Base-by-base conservation (phyloP, 2,888 invertebrate species). In the Pristionchus fissidentatus region DNA sequence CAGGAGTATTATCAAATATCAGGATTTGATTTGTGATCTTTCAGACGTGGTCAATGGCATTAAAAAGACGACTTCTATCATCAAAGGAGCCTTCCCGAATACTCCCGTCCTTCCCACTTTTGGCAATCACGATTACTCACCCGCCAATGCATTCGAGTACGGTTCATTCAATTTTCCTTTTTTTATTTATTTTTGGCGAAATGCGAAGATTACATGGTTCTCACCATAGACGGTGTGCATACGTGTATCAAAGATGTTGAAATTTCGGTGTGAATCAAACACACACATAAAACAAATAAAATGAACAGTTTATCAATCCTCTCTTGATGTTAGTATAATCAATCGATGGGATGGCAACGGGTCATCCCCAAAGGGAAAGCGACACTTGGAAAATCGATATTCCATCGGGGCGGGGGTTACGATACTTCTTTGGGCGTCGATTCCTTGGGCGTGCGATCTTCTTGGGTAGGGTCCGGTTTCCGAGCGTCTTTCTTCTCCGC, bases 91-190 rank as follows among this genome's bases (percentile, higher is more conserved):
- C 60, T 90, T 90, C 84, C 86, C 87, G 2, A 85, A 85, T 22
- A 84, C 84, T 26, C 84, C 85, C 13, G 86, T 91, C 49, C 82
- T 91, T 22, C 91, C 90, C 19, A 89, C 91, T 5, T 88, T 90
- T 60, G 91, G 91, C 8, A 91, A 91, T 66, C 91, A 91, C 85
- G 91, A 91, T 85, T 89, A 89, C 83, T 87, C 89, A 8, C 91
- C 91, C 1, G 84, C 90, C 1, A 90, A 91, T 70, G 88, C 81
- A 5, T 88, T 89, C 78, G 83, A 84, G 83, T 83, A 52, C 13
- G 70, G 70, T 49, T 66, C 15, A 26, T 29, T 43, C 43, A 43
- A 7, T 22, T 41, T 22, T 41, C n/a, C 55, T 15, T 22, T 7
- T n/a, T 55, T 55, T 55, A 4, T n/a, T n/a, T n/a, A n/a, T n/a